These are phyloP conservation scores for Anas platyrhynchos DNA, from an alignment of 2,113 vertebrate species.

Conservation along the genomic window DNA sequence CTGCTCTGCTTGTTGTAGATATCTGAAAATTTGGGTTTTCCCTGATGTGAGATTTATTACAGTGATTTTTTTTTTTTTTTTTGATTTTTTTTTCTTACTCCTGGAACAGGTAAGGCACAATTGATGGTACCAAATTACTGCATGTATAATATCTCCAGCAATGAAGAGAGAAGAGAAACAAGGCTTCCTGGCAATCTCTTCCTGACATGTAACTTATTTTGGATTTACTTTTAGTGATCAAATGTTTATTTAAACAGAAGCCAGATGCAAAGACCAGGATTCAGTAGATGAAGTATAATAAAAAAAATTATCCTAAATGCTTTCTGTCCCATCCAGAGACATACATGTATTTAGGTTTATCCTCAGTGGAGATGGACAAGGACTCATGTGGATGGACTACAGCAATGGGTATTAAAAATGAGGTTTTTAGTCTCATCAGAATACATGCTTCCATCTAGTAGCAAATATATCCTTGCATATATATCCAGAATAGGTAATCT, in stretches of 20 bases:
- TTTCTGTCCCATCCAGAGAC: background rate
- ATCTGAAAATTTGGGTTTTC: background rate
- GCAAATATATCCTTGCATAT: background rate
- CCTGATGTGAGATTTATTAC: background rate
- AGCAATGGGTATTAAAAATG: background rate
- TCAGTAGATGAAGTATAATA: background rate
- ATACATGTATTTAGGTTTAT: background rate
- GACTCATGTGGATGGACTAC: background rate
- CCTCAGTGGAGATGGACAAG: background rate
- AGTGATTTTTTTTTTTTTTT: background rate
- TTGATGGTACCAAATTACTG: background rate
- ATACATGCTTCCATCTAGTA: background rate
- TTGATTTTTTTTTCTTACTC: background rate
- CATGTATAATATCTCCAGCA: background rate
- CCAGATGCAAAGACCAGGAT: background rate
- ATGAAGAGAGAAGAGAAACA: background rate
- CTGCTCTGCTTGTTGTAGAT: background rate
- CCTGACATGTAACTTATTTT: background rate
- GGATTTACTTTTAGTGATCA: background rate
- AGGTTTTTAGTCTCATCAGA: background rate
- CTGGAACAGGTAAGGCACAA: background rate
- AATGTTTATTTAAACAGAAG: background rate
- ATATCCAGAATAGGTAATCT: accelerated
- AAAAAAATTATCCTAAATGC: background rate
- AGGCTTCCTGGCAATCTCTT: background rate